Evolutionary conservation across 2,888 invertebrate species (phyloP).

Genomic region (Coelinius sp.): DNA sequence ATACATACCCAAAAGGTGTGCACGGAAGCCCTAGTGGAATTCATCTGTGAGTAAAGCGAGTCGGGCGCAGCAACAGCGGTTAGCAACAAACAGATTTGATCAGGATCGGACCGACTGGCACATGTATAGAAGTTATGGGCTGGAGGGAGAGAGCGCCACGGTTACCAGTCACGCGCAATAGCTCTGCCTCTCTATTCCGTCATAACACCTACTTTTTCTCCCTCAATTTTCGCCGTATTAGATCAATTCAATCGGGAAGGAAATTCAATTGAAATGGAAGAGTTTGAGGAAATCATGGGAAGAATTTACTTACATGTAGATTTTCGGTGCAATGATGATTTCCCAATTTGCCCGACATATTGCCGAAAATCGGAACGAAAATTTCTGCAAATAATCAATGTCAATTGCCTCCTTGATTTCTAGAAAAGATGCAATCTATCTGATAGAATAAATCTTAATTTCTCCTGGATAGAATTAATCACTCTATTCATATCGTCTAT

Average conservation of each 20-base stretch:
- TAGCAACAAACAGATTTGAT: conserved; percentile 68
- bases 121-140: conserved; percentile 51
- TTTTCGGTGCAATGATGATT: neutral
- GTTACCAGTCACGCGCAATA: conserved; percentile 14
- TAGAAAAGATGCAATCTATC: too few relatives aligned
- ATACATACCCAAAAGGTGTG: neutral
- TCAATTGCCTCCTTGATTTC: too few relatives aligned
- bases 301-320: neutral
- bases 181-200: neutral
- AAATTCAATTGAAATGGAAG: neutral
- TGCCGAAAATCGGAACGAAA: neutral
- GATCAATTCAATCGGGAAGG: neutral
- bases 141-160: neutral
- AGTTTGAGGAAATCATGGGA: neutral
- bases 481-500: too few relatives aligned
- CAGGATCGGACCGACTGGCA: conserved; percentile 57
- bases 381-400: neutral
- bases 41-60: neutral
- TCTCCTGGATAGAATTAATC: too few relatives aligned
- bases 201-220: neutral
- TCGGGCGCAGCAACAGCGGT: conserved; percentile 55
- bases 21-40: neutral
- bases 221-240: conserved; percentile 1
- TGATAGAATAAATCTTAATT: too few relatives aligned
- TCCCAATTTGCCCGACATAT: neutral